Evolutionary conservation across 2,888 invertebrate species (phyloP).

Genomic region (Sepioteuthis lessoniana): DNA sequence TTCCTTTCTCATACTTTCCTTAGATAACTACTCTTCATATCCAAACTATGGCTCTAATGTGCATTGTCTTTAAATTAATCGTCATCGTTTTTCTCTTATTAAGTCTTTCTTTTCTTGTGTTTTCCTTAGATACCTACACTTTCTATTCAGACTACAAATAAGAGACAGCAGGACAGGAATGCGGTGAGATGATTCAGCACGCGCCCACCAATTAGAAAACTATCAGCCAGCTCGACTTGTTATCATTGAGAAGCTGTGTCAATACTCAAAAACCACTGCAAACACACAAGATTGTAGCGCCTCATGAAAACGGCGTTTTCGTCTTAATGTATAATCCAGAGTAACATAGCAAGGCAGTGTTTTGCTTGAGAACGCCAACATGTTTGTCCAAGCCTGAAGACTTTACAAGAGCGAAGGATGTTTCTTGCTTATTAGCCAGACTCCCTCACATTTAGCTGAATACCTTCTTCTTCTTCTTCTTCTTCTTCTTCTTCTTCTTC

Average conservation of each 20-base stretch:
- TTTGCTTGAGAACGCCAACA: background rate
- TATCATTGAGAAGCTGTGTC: conserved; percentile 23
- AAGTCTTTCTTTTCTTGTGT: background rate
- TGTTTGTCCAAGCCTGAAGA: conserved; percentile 33
- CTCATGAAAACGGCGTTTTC: background rate
- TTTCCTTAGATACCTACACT: background rate
- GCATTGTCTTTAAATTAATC: too few relatives aligned
- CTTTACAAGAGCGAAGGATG: background rate
- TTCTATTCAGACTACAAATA: background rate
- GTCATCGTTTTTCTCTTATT: too few relatives aligned
- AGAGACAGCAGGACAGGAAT: background rate
- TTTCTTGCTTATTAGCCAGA: background rate
- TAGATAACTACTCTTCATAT: too few relatives aligned
- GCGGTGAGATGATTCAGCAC: background rate
- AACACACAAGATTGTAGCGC: background rate
- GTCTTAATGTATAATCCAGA: background rate
- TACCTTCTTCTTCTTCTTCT: background rate
- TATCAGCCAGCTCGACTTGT: background rate
- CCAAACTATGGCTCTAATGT: too few relatives aligned
- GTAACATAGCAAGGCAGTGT: background rate
- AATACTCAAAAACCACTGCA: background rate
- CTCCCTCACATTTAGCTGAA: background rate
- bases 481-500: too few relatives aligned
- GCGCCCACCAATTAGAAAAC: conserved; percentile 11
- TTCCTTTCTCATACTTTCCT: too few relatives aligned